phyloP scores from a whole-genome alignment of 2,888 invertebrate genomes.

The Drosophila diplacantha region DNA sequence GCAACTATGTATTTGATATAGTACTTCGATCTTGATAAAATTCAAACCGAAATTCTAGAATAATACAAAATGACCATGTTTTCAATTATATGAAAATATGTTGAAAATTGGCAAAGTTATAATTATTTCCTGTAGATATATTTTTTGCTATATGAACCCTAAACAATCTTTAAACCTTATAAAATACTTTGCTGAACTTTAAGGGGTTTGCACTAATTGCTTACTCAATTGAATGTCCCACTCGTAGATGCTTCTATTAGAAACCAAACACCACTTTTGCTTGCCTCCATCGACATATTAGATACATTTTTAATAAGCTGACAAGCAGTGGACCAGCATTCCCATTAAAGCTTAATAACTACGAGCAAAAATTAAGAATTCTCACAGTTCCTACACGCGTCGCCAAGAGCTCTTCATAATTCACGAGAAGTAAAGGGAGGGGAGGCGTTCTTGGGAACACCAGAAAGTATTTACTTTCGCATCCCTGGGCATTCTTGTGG shows the following conservation, averaged over 20 bases:
- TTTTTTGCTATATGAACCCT: neutral
- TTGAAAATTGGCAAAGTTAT: no score
- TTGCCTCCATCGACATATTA: neutral
- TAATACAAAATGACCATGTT: no score
- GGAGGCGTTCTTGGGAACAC: conserved; percentile 15
- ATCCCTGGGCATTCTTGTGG: conserved; percentile 43
- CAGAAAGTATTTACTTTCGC: conserved; percentile 54
- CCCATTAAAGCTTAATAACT: conserved; percentile 24
- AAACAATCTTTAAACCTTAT: neutral
- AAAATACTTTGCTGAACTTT: neutral
- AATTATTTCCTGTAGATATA: neutral
- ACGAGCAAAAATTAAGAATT: conserved; percentile 17
- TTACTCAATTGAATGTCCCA: neutral
- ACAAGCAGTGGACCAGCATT: conserved; percentile 4
- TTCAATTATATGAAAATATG: no score
- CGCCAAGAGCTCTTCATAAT: conserved; percentile 36
- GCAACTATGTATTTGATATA: no score
- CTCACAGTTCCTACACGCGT: conserved; percentile 1
- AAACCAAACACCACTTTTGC: neutral
- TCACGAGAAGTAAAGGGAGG: conserved; percentile 15
- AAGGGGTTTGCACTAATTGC: neutral
- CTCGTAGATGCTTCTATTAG: neutral
- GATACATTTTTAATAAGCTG: conserved; percentile 7
- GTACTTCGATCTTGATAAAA: no score
- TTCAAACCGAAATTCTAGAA: no score